Conservation (phyloP, 2,113 vertebrate species). For the Silurus glanis region DNA sequence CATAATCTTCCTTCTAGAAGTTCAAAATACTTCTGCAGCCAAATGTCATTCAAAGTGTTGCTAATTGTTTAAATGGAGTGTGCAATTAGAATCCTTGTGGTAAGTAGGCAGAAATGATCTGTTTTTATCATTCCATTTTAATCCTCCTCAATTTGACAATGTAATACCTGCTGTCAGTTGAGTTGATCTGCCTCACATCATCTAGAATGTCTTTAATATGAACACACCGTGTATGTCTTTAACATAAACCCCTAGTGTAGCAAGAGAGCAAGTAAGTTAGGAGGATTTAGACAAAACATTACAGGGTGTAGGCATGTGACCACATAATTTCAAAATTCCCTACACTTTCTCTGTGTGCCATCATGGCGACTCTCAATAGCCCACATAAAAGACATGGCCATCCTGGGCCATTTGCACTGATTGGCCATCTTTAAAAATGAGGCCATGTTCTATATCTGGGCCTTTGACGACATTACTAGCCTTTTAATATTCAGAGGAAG, state of each 20-base stretch:
- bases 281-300: constrained; percentile 59
- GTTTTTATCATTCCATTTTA: constrained; percentile 45
- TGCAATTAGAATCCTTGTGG: constrained; percentile 41
- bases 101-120: constrained; percentile 38
- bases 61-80: constrained; percentile 49
- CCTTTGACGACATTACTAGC: constrained; percentile 75
- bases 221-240: constrained; percentile 63
- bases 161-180: constrained; percentile 51
- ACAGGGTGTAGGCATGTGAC: constrained; percentile 70
- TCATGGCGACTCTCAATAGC: constrained; percentile 70
- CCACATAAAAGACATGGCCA: constrained; percentile 68
- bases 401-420: constrained; percentile 67
- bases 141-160: constrained; percentile 50
- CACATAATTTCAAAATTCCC: constrained; percentile 69
- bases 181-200: constrained; percentile 53
- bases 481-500: constrained; percentile 86
- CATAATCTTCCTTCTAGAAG: constrained; percentile 27
- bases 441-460: constrained; percentile 78
- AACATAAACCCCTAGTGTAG: constrained; percentile 49
- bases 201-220: constrained; percentile 55
- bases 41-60: constrained; percentile 44
- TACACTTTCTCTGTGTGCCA: constrained; percentile 69
- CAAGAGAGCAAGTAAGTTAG: constrained; percentile 53
- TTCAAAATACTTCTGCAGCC: constrained; percentile 36
- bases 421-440: constrained; percentile 74